Conservation (phyloP, 2,888 invertebrate genomes). For the Hydraecia micacea region DNA sequence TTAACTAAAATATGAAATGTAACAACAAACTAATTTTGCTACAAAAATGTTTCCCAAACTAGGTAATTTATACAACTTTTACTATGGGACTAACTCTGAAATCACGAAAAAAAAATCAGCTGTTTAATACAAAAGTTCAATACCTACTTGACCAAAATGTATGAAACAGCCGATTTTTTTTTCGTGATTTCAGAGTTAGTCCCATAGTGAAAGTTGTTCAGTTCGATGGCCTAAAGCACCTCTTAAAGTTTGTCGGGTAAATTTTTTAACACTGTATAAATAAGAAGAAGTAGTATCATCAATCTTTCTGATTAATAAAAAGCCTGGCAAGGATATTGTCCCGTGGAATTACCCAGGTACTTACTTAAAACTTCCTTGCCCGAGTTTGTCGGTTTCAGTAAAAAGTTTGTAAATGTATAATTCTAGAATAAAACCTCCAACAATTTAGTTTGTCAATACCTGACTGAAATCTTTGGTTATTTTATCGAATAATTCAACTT, state of each 20-base stretch:
- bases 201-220: too few species aligned
- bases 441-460: slow-evolving; percentile 13
- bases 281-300: background rate
- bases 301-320: background rate
- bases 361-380: background rate
- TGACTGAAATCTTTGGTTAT: slow-evolving; percentile 1
- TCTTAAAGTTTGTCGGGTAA: too few species aligned
- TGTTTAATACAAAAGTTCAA: too few species aligned
- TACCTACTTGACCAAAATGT: too few species aligned
- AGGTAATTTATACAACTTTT: too few species aligned
- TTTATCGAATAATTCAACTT: slow-evolving; percentile 10
- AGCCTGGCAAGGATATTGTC: background rate
- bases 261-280: too few species aligned
- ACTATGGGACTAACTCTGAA: too few species aligned
- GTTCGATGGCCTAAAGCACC: too few species aligned
- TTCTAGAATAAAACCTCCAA: background rate
- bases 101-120: too few species aligned
- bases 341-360: background rate
- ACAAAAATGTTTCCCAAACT: background rate
- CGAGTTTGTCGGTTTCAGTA: background rate
- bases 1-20: background rate
- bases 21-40: background rate
- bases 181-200: too few species aligned
- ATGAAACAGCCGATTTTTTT: too few species aligned
- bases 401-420: slow-evolving; percentile 8